Evolutionary conservation across 2,113 vertebrate species (phyloP).

Genomic region (Antigone vipio): DNA sequence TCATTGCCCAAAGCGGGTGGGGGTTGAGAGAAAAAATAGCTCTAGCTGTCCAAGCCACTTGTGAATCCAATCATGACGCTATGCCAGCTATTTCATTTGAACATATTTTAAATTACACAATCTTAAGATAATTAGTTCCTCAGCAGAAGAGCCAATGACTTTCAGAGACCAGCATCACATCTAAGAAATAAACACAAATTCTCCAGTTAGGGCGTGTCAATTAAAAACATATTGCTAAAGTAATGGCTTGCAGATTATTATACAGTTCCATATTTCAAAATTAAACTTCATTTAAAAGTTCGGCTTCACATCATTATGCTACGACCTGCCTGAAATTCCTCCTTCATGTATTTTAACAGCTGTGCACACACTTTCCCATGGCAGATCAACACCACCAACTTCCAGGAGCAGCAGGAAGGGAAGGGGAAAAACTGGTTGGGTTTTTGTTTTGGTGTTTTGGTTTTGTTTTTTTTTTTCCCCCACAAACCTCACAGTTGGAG

Average conservation of each 20-base stretch:
- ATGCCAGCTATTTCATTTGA: not conserved
- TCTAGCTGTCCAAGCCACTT: not conserved
- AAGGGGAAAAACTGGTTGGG: not conserved
- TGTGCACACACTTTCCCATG: accelerated
- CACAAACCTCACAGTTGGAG: not conserved
- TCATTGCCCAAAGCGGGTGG: not conserved
- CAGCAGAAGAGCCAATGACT: not conserved
- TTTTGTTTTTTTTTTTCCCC: no score
- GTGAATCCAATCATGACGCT: not conserved
- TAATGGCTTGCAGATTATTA: not conserved
- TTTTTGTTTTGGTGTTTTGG: no score
- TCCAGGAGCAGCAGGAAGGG: not conserved
- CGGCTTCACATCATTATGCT: not conserved
- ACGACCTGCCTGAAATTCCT: not conserved
- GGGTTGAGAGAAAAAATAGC: not conserved
- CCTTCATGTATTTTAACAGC: not conserved
- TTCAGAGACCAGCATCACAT: not conserved
- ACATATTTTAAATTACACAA: not conserved
- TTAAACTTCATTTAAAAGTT: not conserved
- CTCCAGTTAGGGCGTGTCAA: not conserved
- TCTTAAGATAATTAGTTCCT: not conserved
- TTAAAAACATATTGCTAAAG: not conserved
- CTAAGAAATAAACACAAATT: not conserved
- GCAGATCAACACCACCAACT: not conserved
- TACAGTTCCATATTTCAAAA: not conserved